A percentile compares a stretch with the other conserved stretches of the same genome.
phyloP scores from a whole-genome alignment of 2,797 vertebrate species.

The Hoplostethus atlanticus region DNA sequence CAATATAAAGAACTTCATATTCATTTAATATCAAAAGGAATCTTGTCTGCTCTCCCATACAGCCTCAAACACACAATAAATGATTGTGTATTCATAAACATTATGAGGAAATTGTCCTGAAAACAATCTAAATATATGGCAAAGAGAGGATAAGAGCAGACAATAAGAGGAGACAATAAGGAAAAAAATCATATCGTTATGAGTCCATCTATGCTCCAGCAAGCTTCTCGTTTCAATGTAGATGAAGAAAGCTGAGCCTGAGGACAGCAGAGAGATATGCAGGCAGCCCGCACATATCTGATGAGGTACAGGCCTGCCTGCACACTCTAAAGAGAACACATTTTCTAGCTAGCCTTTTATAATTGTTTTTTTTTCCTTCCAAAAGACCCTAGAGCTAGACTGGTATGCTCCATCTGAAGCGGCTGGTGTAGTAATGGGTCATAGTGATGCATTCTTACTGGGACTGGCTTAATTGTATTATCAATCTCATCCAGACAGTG shows the following conservation, averaged over 20 bases:
- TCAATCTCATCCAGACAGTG: constrained; percentile 85
- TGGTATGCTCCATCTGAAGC: constrained; percentile 83
- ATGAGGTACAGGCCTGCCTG: constrained; percentile 84
- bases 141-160: constrained; percentile 64
- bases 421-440: constrained; percentile 83
- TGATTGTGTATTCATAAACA: constrained; percentile 50
- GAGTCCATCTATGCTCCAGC: constrained; percentile 78
- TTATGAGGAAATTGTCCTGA: constrained; percentile 55
- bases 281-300: constrained; percentile 82
- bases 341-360: constrained; percentile 82
- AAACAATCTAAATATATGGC: constrained; percentile 66
- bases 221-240: constrained; percentile 80
- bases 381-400: constrained; percentile 81
- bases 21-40: constrained; percentile 29
- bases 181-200: constrained; percentile 69
- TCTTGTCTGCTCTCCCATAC: constrained; percentile 16
- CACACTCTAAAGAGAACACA: constrained; percentile 85
- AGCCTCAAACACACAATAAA: constrained; percentile 2
- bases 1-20: constrained; percentile 33
- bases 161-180: constrained; percentile 74
- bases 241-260: constrained; percentile 79
- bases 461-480: constrained; percentile 86
- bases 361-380: constrained; percentile 76
- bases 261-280: constrained; percentile 79
- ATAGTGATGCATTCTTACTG: constrained; percentile 85